These are phyloP conservation scores for Atrina japonica DNA, from an alignment of 2,888 invertebrate genomes.

Conservation along the genomic window DNA sequence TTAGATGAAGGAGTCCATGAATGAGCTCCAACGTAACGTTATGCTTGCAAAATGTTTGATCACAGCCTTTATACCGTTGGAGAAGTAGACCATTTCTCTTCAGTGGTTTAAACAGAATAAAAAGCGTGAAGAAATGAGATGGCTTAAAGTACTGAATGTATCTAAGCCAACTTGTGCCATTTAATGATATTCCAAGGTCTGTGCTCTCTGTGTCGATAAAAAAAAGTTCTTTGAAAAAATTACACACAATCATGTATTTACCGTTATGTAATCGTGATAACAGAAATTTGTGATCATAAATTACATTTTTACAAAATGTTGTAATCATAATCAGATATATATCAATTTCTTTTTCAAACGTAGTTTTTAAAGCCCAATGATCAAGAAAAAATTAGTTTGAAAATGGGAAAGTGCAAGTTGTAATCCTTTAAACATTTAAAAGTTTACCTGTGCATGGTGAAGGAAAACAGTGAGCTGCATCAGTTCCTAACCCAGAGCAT, in stretches of 20 bases:
- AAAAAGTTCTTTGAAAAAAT: neutral
- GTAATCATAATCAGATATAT: too few relatives aligned
- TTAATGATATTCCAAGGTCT: conserved; percentile 42
- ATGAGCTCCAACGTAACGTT: neutral
- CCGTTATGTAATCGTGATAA: too few relatives aligned
- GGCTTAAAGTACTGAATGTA: conserved; percentile 34
- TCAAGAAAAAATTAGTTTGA: too few relatives aligned
- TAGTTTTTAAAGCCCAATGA: too few relatives aligned
- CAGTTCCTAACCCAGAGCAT: conserved; percentile 32
- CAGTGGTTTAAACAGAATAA: conserved; percentile 48
- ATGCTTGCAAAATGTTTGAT: neutral
- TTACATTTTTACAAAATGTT: too few relatives aligned
- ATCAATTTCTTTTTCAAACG: too few relatives aligned
- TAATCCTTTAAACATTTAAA: too few relatives aligned
- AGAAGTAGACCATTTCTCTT: conserved; percentile 41
- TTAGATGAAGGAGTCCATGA: too few relatives aligned
- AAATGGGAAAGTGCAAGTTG: too few relatives aligned
- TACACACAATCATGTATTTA: too few relatives aligned
- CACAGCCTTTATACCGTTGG: conserved; percentile 33
- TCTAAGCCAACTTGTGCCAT: conserved; percentile 39
- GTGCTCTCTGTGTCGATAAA: conserved; percentile 37
- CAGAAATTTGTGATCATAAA: too few relatives aligned
- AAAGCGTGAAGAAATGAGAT: conserved; percentile 44
- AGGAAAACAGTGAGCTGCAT: conserved; percentile 27
- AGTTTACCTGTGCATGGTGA: conserved; percentile 39